Evolutionary conservation across 2,113 vertebrate species (phyloP).

Genomic region (Trematocara macrostoma): DNA sequence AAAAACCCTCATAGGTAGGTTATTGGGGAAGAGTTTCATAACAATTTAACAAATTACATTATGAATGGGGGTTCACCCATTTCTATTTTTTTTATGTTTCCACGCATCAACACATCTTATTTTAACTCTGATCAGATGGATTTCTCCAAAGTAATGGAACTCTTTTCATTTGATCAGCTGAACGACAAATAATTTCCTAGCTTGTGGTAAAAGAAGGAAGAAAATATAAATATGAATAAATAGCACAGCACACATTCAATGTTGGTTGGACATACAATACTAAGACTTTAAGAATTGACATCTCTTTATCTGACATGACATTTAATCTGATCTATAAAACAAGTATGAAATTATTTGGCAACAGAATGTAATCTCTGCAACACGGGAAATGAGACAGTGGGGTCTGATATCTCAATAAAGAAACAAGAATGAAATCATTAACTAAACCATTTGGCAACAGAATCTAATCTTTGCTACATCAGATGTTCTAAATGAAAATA

Average conservation of each 20-base stretch:
- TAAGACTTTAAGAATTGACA: neutral
- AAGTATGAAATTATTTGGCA: constrained; percentile 13
- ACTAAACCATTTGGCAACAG: constrained; percentile 49
- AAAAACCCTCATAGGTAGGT: accelerated
- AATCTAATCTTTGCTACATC: constrained; percentile 62
- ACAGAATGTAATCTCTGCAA: constrained; percentile 30
- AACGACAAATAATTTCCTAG: neutral
- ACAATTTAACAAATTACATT: neutral
- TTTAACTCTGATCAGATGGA: neutral
- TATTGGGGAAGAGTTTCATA: neutral
- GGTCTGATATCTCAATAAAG: constrained; percentile 48
- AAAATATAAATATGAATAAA: neutral
- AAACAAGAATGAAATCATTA: constrained; percentile 58
- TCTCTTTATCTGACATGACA: constrained; percentile 4
- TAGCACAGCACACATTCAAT: neutral
- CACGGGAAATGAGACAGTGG: neutral
- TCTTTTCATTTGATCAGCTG: neutral
- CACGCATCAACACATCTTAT: neutral
- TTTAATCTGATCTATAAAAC: constrained; percentile 24
- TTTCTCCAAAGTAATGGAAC: neutral
- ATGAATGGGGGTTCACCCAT: neutral
- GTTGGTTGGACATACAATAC: neutral
- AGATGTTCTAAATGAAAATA: constrained; percentile 52
- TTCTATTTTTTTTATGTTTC: neutral
- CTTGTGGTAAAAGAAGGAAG: neutral